phyloP scores from a whole-genome alignment of 1,140 invertebrate species.

The Aphis craccivora region DNA sequence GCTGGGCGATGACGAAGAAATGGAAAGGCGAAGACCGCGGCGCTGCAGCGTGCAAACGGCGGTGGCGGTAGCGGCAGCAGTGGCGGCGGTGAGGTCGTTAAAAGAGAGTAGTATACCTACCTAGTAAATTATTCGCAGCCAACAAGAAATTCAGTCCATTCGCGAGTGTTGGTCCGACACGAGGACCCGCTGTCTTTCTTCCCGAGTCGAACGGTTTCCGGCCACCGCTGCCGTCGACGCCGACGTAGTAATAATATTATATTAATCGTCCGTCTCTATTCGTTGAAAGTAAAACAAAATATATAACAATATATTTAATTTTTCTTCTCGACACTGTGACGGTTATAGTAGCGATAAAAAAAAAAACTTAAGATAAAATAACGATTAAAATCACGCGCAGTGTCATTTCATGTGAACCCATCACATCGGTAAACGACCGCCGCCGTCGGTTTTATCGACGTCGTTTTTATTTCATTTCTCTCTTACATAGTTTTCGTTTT shows the following conservation, averaged over 20 bases:
- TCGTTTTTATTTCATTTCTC: slow-evolving; percentile 4
- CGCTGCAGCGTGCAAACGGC: slow-evolving; percentile 8
- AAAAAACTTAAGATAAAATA: not conserved
- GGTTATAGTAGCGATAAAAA: not conserved
- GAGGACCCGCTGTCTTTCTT: slow-evolving; percentile 42
- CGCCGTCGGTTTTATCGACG: not conserved
- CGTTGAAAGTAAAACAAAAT: slow-evolving; percentile 5
- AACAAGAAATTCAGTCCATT: slow-evolving; percentile 53
- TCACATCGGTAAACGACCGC: not conserved
- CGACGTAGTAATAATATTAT: not conserved
- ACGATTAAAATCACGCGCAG: not conserved
- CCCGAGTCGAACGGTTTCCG: not conserved
- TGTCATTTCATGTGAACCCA: not conserved
- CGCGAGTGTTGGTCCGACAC: slow-evolving; percentile 55
- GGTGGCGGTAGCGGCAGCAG: not conserved
- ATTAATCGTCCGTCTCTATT: not conserved
- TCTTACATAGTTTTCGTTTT: slow-evolving; percentile 26
- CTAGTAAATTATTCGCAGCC: slow-evolving; percentile 41
- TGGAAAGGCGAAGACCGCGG: slow-evolving; percentile 48
- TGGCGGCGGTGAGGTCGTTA: slow-evolving; percentile 43
- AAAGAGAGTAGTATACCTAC: slow-evolving; percentile 43
- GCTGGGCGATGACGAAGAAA: slow-evolving; percentile 40
- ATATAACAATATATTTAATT: not conserved
- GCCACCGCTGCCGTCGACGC: not conserved
- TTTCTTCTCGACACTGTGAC: not conserved